A percentile compares a stretch with the other conserved stretches of the same genome.
These are phyloP conservation scores for Leptopilina syphax DNA, from an alignment of 2,888 invertebrate genomes.

Conservation along the genomic window DNA sequence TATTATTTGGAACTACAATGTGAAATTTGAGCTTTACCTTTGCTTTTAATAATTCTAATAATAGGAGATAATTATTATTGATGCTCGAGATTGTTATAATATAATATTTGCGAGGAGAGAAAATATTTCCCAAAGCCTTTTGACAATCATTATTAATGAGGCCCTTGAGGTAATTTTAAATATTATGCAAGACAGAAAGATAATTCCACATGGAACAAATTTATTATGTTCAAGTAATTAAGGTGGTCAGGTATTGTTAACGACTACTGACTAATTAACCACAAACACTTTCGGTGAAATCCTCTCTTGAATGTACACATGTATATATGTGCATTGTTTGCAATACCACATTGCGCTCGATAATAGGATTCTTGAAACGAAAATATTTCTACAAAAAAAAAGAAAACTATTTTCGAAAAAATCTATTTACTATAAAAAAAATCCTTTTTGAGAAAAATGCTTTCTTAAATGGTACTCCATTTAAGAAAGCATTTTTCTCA, in stretches of 20 bases:
- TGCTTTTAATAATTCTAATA: too few relatives aligned
- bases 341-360: conserved; percentile 55
- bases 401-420: too few relatives aligned
- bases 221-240: neutral
- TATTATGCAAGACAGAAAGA: neutral
- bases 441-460: too few relatives aligned
- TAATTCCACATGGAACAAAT: neutral
- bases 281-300: conserved; percentile 64
- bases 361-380: conserved; percentile 59
- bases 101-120: neutral
- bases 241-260: conserved; percentile 65
- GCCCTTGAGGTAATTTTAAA: neutral
- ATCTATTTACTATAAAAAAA: too few relatives aligned
- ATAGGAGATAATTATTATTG: neutral
- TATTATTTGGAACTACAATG: too few relatives aligned
- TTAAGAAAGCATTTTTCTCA: neutral
- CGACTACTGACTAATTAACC: conserved; percentile 72
- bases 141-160: neutral
- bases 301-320: conserved; percentile 57
- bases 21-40: too few relatives aligned
- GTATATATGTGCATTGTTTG: conserved; percentile 53
- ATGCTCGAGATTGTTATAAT: neutral
- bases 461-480: neutral
- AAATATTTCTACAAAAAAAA: conserved; percentile 59
- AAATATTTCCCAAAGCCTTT: neutral